Evolutionary conservation across 2,113 vertebrate genomes (phyloP).

Genomic region (Dasypus novemcinctus): DNA sequence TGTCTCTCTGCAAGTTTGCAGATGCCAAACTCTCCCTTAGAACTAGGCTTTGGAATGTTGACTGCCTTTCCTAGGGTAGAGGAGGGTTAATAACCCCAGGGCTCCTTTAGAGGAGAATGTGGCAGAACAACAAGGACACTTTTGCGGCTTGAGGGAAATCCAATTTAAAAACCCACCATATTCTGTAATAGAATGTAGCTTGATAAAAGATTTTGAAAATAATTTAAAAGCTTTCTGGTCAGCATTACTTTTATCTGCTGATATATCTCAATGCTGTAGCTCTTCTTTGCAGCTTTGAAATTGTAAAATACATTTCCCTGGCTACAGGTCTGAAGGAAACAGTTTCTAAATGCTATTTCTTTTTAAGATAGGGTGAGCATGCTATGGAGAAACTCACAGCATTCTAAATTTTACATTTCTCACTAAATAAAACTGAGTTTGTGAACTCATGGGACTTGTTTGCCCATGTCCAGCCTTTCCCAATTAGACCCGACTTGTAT

Average conservation of each 20-base stretch:
- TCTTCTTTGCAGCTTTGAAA: slow-evolving; percentile 63
- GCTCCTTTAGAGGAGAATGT: not conserved
- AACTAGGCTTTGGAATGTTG: not conserved
- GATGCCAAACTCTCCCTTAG: not conserved
- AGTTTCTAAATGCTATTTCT: slow-evolving; percentile 37
- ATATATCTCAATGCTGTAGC: slow-evolving; percentile 45
- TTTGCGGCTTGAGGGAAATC: slow-evolving; percentile 64
- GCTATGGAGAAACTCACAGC: not conserved
- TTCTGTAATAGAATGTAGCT: slow-evolving; percentile 66
- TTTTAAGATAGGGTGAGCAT: not conserved
- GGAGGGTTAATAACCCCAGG: slow-evolving; percentile 10
- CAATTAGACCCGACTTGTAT: not conserved
- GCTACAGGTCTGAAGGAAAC: not conserved
- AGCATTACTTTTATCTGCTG: slow-evolving; percentile 67
- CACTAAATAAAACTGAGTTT: not conserved
- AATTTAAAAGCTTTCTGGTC: slow-evolving; percentile 71
- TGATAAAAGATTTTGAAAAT: slow-evolving; percentile 73
- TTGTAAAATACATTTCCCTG: slow-evolving; percentile 44
- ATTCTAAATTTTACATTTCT: slow-evolving; percentile 8
- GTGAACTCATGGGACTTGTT: not conserved
- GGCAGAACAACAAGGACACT: not conserved
- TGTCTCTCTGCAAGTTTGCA: not conserved
- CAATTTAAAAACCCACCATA: slow-evolving; percentile 60
- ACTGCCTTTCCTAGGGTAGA: not conserved
- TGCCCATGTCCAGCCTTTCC: not conserved